Evolutionary conservation across 2,888 invertebrate species (phyloP), one percentile per base, ranked within the genome.

Genomic region (Leptopilina syphax): DNA sequence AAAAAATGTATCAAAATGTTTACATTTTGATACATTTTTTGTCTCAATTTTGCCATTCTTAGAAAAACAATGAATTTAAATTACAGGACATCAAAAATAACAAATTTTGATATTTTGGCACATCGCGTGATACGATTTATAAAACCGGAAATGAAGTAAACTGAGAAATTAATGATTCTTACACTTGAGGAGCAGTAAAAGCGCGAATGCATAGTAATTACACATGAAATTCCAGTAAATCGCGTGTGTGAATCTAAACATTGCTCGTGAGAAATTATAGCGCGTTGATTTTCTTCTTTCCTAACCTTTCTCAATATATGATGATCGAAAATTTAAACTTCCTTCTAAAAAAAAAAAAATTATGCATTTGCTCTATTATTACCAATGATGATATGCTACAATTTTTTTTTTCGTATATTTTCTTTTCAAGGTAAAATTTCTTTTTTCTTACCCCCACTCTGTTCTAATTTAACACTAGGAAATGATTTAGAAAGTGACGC

Each of bases 211-310:
- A 50, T 12, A 68, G 68, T 70, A 70, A 70, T 70, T 70, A 70
- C 68, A 44, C 8, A 70, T 50, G 65, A 70, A 50, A 70, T 70
- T 70, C 50, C 68, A 70, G 68, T 50, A 50, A 10, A 47, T 70
- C 50, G 50, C 50, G 68, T 70, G 68, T 70, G 68, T 70, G 68
- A 70, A 70, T 70, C 68, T 50, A 68, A 68, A 68, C 68, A 68
- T 68, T 68, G 68, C 68, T 68, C 13, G 50, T 68, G 68, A 68
- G 68, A 68, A 68, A 24, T 68, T 50, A 24, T 47, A 50, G 24
- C 10, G 68, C 18, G 68, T 54, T 70, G 68, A 70, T 70, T 70
- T 34, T 70, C 68, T 70, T 70, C 50, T 13, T 50, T 65, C 68
- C 50, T 50, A 70, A 70, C 50, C 68, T 70, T 50, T 50, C 50